Conservation (phyloP, 2,888 invertebrate species). For the Alloplasta piceator region DNA sequence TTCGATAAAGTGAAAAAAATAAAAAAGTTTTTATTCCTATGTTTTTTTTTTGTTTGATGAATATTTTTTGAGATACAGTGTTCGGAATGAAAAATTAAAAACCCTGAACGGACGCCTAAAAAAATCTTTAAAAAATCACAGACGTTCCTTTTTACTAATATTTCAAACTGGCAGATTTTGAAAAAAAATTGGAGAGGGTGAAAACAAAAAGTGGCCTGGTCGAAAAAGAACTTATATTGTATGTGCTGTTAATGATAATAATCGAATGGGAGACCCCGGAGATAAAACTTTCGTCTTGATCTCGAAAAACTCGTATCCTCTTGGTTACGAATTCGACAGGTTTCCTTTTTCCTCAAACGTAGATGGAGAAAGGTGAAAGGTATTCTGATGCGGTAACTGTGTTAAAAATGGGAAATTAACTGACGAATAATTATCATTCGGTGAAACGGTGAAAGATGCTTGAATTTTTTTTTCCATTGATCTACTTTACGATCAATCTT, state of each 20-base stretch:
- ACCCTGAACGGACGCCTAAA: too few species aligned
- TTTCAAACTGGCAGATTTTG: too few species aligned
- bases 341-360: background rate
- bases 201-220: too few species aligned
- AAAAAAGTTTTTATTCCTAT: too few species aligned
- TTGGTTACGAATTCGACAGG: slow-evolving; percentile 13
- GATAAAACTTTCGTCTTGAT: slow-evolving; percentile 6
- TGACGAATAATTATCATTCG: background rate
- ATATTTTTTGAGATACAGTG: too few species aligned
- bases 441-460: background rate
- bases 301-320: slow-evolving; percentile 8
- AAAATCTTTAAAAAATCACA: too few species aligned
- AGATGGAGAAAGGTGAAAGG: slow-evolving; percentile 57
- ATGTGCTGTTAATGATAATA: background rate
- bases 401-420: slow-evolving; percentile 1
- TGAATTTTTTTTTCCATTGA: background rate
- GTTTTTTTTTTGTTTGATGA: too few species aligned
- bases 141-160: too few species aligned
- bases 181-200: too few species aligned
- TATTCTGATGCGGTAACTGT: slow-evolving; percentile 11
- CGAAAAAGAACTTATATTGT: too few species aligned
- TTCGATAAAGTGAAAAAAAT: too few species aligned
- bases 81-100: too few species aligned
- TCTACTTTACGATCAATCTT: background rate
- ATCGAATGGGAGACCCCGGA: slow-evolving; percentile 5